phyloP scores from a whole-genome alignment of 2,797 vertebrate species.

The Enteromius afrohamiltoni region DNA sequence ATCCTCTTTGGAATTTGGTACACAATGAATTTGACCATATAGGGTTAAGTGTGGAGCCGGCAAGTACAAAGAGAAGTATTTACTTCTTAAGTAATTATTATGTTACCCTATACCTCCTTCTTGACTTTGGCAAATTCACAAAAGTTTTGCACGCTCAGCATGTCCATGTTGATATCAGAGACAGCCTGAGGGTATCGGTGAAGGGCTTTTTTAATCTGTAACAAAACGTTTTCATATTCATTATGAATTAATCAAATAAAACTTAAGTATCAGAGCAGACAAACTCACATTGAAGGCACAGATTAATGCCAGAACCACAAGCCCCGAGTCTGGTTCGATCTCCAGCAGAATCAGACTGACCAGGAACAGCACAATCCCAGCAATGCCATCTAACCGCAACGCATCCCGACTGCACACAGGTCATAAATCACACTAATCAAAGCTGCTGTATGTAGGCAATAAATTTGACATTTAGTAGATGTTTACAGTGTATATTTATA shows the following conservation, averaged over 20 bases:
- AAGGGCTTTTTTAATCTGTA: slow-evolving; percentile 71
- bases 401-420: slow-evolving; percentile 67
- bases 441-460: neutral
- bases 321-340: slow-evolving; percentile 66
- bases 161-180: slow-evolving; percentile 72
- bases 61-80: neutral
- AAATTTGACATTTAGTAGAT: neutral
- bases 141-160: slow-evolving; percentile 69
- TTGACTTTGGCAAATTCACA: slow-evolving; percentile 69
- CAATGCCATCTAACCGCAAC: slow-evolving; percentile 72
- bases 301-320: slow-evolving; percentile 70
- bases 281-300: slow-evolving; percentile 76
- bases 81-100: neutral
- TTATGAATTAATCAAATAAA: neutral
- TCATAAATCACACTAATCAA: neutral
- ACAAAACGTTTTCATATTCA: slow-evolving; percentile 36
- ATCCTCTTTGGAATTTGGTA: neutral
- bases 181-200: slow-evolving; percentile 68
- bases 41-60: neutral
- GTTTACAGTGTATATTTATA: neutral
- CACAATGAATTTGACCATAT: neutral
- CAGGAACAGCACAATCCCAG: slow-evolving; percentile 72
- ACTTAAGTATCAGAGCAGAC: neutral
- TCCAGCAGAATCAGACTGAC: slow-evolving; percentile 65
- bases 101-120: slow-evolving; percentile 67